Base-by-base conservation (phyloP, 2,888 invertebrate species). In the Rhagonycha lutea region DNA sequence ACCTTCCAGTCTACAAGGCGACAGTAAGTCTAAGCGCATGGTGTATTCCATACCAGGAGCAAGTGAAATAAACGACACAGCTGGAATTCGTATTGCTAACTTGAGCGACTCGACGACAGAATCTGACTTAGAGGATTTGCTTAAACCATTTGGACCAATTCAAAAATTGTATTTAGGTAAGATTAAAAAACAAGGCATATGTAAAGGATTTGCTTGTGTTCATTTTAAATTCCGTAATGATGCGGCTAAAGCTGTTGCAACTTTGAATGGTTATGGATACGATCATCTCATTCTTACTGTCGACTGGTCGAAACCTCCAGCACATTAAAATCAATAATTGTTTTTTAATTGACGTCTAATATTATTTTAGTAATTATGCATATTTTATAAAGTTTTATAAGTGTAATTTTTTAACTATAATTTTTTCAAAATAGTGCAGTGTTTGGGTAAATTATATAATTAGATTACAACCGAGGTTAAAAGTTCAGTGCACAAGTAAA, bases 131-230 rank as follows among this genome's bases (percentile, higher is more conserved):
- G 98, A 98, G 84, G 98, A 98, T 82, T 90, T 99, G 74, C 99
- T 99, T 73, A 94, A 95, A 86, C 94, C 94, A 62, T 98, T 99
- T 86, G 99, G 99, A 3, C 94, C 94, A 1, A 94, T 98, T 78
- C 94, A 95, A 83, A 96, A 99, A 86, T 92, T 98, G 83, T 99
- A 96, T 87, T 91, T 99, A 83, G 98, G 99, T 11, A 98, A 98
- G 87, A 99, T 99, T 84, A 95, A 96, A 88, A 90, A 90, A 77
- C 95, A 95, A 80, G 95, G 95, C 10, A 90, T 92, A n/a, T 96
- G 96, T 88, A 96, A 98, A 91, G 99, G 99, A 77, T 99, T 99
- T 89, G 99, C 99, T 12, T 99, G 99, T 87, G 97, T 99, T 77
- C 99, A 98, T 85, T 99, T 97, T 89, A 96, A 96, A 87, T 94